Percentiles rank a stretch among this genome's conserved stretches.
These are phyloP conservation scores for Drosophila dives DNA, from an alignment of 2,888 invertebrate genomes.

Conservation along the genomic window DNA sequence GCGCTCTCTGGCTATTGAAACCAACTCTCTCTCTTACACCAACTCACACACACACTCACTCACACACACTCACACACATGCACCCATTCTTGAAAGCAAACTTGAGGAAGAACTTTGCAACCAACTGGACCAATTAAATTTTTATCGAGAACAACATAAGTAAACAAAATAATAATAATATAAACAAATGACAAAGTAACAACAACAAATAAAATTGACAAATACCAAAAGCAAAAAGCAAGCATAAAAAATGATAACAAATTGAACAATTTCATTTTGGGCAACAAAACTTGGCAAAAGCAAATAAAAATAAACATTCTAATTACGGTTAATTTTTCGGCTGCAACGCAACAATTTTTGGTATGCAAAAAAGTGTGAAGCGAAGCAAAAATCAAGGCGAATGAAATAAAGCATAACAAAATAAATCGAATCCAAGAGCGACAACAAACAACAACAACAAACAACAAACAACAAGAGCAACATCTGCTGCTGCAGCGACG, in stretches of 20 bases:
- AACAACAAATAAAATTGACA: background rate
- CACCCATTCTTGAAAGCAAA: slow-evolving; percentile 40
- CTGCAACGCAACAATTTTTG: slow-evolving; percentile 61
- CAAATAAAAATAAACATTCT: slow-evolving; percentile 29
- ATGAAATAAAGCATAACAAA: slow-evolving; percentile 21
- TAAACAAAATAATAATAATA: slow-evolving; percentile 16
- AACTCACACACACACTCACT: slow-evolving; percentile 35
- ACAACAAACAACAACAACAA: slow-evolving; percentile 17
- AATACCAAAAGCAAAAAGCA: too few species aligned
- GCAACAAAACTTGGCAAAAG: slow-evolving; percentile 36
- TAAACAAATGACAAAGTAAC: slow-evolving; percentile 17
- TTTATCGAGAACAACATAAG: slow-evolving; percentile 58
- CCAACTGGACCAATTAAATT: slow-evolving; percentile 74
- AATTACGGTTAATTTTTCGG: slow-evolving; percentile 50
- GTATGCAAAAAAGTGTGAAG: slow-evolving; percentile 56
- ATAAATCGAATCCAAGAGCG: slow-evolving; percentile 25
- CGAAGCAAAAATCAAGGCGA: slow-evolving; percentile 29
- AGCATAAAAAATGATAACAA: slow-evolving; percentile 39
- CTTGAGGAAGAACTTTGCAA: slow-evolving; percentile 60
- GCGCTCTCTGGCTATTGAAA: slow-evolving; percentile 69
- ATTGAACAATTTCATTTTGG: slow-evolving; percentile 58
- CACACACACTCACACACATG: slow-evolving; percentile 18
- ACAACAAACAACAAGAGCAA: slow-evolving; percentile 23
- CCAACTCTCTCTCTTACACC: slow-evolving; percentile 25
- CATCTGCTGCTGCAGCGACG: slow-evolving; percentile 28